Percentiles rank a stretch among this genome's conserved stretches.
phyloP scores from a whole-genome alignment of 2,888 invertebrate species.

The Tetramorium bicarinatum region DNA sequence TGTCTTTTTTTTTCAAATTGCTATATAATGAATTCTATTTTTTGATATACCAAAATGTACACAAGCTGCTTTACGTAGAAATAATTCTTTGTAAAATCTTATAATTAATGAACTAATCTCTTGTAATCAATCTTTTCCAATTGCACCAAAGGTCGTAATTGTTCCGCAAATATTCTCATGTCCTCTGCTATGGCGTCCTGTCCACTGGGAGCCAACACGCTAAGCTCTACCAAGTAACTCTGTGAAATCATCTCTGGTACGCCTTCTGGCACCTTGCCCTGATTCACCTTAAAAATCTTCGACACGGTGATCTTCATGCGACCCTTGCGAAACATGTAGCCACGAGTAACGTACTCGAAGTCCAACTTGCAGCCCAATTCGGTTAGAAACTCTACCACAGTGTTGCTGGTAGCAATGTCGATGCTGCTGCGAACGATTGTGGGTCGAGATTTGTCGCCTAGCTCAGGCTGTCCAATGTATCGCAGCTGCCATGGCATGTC shows the following conservation, averaged over 20 bases:
- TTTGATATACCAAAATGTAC: neutral
- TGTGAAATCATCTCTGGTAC: conserved; percentile 94
- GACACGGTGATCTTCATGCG: conserved; percentile 98
- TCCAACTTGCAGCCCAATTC: conserved; percentile 97
- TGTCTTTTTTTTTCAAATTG: neutral
- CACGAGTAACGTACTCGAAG: conserved; percentile 97
- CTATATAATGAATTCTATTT: neutral
- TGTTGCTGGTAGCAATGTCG: conserved; percentile 96
- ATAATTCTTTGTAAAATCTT: neutral
- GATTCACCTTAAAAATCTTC: conserved; percentile 95
- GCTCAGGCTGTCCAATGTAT: conserved; percentile 96
- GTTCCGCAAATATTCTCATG: conserved; percentile 97
- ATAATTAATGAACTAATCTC: conserved; percentile 87
- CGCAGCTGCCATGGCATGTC: conserved; percentile 96
- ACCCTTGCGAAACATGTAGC: conserved; percentile 98
- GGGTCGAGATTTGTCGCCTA: conserved; percentile 95
- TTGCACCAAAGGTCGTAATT: conserved; percentile 95
- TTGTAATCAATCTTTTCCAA: conserved; percentile 97
- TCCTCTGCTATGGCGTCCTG: conserved; percentile 98
- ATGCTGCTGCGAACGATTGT: conserved; percentile 97
- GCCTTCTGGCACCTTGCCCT: conserved; percentile 90
- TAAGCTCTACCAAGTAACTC: conserved; percentile 97
- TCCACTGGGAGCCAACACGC: conserved; percentile 95
- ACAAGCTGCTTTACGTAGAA: neutral
- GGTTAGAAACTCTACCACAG: conserved; percentile 96